Evolutionary conservation across 2,113 vertebrate genomes (phyloP).

Genomic region (Cepphus grylle): DNA sequence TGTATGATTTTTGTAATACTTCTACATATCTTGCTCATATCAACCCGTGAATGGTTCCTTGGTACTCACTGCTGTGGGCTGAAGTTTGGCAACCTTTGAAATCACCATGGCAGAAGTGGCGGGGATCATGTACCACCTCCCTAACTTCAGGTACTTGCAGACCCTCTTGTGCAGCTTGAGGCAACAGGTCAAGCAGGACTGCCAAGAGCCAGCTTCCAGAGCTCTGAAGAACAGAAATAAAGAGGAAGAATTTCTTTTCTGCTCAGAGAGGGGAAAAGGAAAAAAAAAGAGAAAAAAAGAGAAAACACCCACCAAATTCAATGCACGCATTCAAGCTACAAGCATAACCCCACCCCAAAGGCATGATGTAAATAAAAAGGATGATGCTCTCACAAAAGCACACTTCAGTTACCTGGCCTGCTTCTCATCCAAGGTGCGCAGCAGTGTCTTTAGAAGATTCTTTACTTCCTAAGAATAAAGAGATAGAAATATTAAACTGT

Average conservation of each 20-base stretch:
- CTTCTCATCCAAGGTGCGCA: not conserved
- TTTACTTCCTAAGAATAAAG: not conserved
- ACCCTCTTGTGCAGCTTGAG: conserved; percentile 40
- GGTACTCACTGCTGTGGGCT: conserved; percentile 49
- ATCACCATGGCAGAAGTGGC: conserved; percentile 33
- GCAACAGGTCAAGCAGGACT: conserved; percentile 10
- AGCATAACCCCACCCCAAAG: not conserved
- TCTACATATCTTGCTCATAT: not conserved
- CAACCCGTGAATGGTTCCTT: not conserved
- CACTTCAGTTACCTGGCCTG: conserved; percentile 31
- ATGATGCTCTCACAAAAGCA: not conserved
- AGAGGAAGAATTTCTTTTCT: not conserved
- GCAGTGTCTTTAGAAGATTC: not conserved
- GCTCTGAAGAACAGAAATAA: conserved; percentile 9
- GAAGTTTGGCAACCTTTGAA: not conserved
- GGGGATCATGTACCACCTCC: rapidly evolving
- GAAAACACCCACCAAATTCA: not conserved
- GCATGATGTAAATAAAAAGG: not conserved
- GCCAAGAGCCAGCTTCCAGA: not conserved
- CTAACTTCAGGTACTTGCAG: not conserved
- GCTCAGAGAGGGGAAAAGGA: not conserved
- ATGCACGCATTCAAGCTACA: not conserved
- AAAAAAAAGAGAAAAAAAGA: rapidly evolving
- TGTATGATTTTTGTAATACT: not conserved
- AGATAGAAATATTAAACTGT: not conserved